Base-by-base conservation (phyloP, 2,113 vertebrate species). In the Tetrao urogallus region DNA sequence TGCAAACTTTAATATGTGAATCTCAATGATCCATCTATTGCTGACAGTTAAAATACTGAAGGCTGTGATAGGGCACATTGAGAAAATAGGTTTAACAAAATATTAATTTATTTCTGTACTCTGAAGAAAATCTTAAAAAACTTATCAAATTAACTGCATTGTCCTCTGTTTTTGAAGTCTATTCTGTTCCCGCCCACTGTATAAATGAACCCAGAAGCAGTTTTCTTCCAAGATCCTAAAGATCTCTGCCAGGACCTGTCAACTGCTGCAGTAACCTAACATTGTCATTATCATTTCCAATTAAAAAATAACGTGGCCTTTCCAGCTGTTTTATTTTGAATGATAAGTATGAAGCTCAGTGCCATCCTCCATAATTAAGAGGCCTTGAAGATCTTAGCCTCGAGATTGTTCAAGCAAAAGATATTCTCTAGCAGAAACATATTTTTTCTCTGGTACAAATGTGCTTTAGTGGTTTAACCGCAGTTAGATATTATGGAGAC, bases 351-450 rank as follows among this genome's bases (percentile, higher is more conserved):
- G 73, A 75, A 87, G 88, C 94, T 97, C 92, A 95, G 73, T 97
- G 94, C 47, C 85, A 96, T 64, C 88, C 81, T 97, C 66, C 80
- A 88, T 97, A 97, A 98, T 98, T 97, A 97, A 97, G 90, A 96
- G 93, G 82, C 78, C 96, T 93, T 96, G 93, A 97, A 97, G 96
- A 91, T 96, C 90, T 94, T 95, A 95, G 96, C 96, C 88, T 84
- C 81, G 76, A 97, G 95, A 79, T 95, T 96, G 88, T 97, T 97
- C 57, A 89, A 90, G 94, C 88, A 88, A 97, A 97, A 97, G 93
- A 76, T 89, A 87, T 95, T 96, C 88, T 86, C 69, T 79, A 82
- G 73, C 89, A 92, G 89, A 95, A 96, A 94, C 86, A 69, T 92
- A 90, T 94, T 97, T 97, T 92, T 82, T 82, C 82, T 96, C 72